Evolutionary conservation across 2,797 vertebrate genomes (phyloP).

Genomic region (Oophaga sylvatica): DNA sequence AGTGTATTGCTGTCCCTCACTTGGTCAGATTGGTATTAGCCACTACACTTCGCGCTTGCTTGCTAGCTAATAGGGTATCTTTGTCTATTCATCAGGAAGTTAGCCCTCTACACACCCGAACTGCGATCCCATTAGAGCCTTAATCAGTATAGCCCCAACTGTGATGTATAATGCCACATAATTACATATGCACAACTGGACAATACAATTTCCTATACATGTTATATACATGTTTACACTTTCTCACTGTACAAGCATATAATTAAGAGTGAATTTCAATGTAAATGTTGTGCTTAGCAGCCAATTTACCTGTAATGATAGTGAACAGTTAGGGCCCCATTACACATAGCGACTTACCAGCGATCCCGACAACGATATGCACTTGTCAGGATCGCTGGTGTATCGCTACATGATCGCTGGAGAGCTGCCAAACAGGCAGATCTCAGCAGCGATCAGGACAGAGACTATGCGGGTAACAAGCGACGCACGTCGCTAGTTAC

Average conservation of each 20-base stretch:
- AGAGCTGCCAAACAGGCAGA: too few relatives aligned
- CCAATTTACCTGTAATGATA: constrained; percentile 31
- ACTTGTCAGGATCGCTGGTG: too few relatives aligned
- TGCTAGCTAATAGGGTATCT: constrained; percentile 25
- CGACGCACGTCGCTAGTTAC: too few relatives aligned
- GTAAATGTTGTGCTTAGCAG: constrained; percentile 45
- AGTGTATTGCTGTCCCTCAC: constrained; percentile 37
- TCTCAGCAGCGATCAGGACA: too few relatives aligned
- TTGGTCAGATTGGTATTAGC: neutral
- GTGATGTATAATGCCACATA: constrained; percentile 45
- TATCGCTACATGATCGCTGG: too few relatives aligned
- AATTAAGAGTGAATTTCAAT: constrained; percentile 35
- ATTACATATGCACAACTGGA: constrained; percentile 34
- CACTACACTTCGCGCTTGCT: constrained; percentile 11
- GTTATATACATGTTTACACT: constrained; percentile 45
- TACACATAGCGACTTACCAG: too few relatives aligned
- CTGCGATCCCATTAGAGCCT: constrained; percentile 51
- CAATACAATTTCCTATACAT: constrained; percentile 41
- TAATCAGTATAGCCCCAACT: constrained; percentile 50
- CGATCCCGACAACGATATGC: too few relatives aligned
- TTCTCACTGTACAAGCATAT: constrained; percentile 1
- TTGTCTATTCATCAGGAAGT: constrained; percentile 55
- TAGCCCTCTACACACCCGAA: constrained; percentile 38
- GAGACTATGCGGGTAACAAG: too few relatives aligned
- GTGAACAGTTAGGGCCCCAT: neutral